These are phyloP conservation scores for Syngnathus typhle DNA, from an alignment of 2,113 vertebrate genomes.

Conservation along the genomic window DNA sequence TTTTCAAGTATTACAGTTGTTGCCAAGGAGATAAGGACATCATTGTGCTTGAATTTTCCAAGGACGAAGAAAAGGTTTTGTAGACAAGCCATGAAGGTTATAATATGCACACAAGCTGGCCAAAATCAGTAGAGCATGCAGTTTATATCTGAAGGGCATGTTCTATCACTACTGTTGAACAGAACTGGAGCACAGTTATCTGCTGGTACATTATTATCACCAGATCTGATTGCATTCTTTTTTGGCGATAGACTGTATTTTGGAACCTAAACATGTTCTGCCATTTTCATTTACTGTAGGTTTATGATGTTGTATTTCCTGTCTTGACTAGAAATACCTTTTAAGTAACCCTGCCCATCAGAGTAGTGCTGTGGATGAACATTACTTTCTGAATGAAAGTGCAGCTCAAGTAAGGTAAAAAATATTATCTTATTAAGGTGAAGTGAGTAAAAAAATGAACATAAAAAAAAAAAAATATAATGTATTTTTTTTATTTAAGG, in stretches of 20 bases:
- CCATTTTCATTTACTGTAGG: background rate
- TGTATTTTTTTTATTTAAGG: constrained; percentile 41
- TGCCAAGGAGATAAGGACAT: constrained; percentile 70
- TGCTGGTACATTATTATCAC: constrained; percentile 41
- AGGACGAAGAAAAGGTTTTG: constrained; percentile 59
- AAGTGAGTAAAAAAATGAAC: background rate
- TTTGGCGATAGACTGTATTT: background rate
- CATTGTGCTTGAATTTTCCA: constrained; percentile 65
- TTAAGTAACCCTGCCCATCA: constrained; percentile 75
- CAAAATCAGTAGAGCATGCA: constrained; percentile 52
- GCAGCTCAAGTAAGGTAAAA: constrained; percentile 72
- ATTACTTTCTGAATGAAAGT: constrained; percentile 78
- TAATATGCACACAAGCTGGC: constrained; percentile 27
- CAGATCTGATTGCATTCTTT: constrained; percentile 35
- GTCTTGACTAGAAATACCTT: constrained; percentile 66
- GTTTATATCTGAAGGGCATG: constrained; percentile 61
- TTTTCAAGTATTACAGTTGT: constrained; percentile 68
- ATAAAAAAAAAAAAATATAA: background rate
- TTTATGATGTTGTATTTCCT: background rate
- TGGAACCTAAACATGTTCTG: background rate
- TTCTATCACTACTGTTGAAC: constrained; percentile 56
- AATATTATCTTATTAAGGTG: background rate
- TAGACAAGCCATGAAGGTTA: constrained; percentile 62
- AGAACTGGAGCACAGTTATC: constrained; percentile 54
- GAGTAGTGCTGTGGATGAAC: constrained; percentile 73